These are phyloP conservation scores for Hirundichthys speculiger DNA, from an alignment of 2,113 vertebrate species.

Conservation along the genomic window DNA sequence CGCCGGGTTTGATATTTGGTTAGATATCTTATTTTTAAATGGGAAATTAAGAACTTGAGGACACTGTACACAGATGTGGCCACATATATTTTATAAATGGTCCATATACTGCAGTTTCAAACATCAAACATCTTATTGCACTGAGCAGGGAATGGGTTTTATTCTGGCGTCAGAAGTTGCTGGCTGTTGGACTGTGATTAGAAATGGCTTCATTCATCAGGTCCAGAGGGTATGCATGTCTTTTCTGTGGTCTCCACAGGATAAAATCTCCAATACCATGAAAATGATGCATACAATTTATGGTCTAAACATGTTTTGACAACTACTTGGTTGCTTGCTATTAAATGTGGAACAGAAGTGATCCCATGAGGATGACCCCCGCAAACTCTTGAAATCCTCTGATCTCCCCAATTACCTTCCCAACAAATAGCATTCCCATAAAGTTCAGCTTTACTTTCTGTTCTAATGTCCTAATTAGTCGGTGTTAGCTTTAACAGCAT, in stretches of 20 bases:
- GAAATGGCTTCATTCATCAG: no score
- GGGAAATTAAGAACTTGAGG: background rate
- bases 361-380: background rate
- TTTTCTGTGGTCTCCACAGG: background rate
- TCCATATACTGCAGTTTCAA: background rate
- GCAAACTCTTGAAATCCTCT: background rate
- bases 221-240: background rate
- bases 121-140: background rate
- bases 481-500: background rate
- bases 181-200: no score
- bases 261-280: background rate
- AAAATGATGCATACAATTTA: background rate
- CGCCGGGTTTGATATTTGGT: background rate
- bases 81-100: background rate
- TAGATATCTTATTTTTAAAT: background rate
- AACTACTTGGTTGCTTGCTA: background rate
- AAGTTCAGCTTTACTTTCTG: background rate
- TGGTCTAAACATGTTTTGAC: background rate
- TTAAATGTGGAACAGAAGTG: background rate
- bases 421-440: background rate
- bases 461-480: background rate
- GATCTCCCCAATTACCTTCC: background rate
- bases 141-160: background rate
- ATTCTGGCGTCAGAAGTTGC: background rate
- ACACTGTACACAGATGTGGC: background rate